Evolutionary conservation across 2,797 vertebrate species (phyloP), one percentile per base, ranked within the genome.

Genomic region (Borostomias antarcticus): DNA sequence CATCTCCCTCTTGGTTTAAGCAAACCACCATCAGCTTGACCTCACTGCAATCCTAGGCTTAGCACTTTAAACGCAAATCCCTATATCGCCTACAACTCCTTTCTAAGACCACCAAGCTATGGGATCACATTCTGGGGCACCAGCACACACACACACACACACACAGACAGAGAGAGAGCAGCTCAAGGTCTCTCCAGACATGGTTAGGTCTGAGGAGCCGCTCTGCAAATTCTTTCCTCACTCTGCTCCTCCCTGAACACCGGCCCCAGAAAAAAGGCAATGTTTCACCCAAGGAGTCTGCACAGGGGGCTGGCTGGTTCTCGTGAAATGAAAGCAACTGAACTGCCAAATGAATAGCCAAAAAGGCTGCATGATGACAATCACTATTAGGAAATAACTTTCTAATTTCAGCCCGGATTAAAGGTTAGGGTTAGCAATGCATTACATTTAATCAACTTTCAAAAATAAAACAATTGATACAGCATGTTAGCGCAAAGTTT

Each of bases 241-340:
- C 74, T 80, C 74, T 62, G 72, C 75, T 85, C 74, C 80, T 87
- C 80, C 66, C 73, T 80, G 75, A 76, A 88, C 81, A 83, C 79
- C 76, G 47, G 82, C 74, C 88, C 84, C 84, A n/a, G n/a, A 89
- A 90, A 85, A 87, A 87, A 89, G 82, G 78, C 84, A 87, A 86
- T 32, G 11, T 79, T 83, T 78, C 75, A 84, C 75, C 73, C 68
- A 77, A 64, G 68, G 70, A 79, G 75, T 73, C 83, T 82, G 60
- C 43, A 73, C 61, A 50, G 58, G 68, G 66, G 61, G 17, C 58
- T 66, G 66, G 59, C 35, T 59, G 67, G 79, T 74, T 82, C 70
- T 69, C 75, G 17, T 30, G 17, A 56, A 56, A 56, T 30, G 2
- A 56, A 56, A 19, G 7, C n/a, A 17, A n/a, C 29, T 29, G 17